phyloP scores from a whole-genome alignment of 2,888 invertebrate species.

The Steinernema carpocapsae region DNA sequence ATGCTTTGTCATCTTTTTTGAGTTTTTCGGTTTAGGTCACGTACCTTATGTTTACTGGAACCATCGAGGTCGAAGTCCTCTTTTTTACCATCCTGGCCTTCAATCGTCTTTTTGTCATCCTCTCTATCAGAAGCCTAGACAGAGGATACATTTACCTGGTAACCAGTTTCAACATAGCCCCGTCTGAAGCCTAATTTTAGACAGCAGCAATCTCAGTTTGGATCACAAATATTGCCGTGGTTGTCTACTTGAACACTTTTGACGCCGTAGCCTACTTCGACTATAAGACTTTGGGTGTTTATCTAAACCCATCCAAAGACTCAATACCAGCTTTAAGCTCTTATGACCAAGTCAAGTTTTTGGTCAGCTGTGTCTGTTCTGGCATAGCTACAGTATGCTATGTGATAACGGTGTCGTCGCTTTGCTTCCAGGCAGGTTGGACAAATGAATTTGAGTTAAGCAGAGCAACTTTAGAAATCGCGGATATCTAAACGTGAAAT shows the following conservation, averaged over 20 bases:
- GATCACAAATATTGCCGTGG: background rate
- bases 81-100: background rate
- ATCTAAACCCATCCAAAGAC: background rate
- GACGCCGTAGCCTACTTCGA: background rate
- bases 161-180: too few species aligned
- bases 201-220: background rate
- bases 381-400: constrained; percentile 3
- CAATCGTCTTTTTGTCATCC: constrained; percentile 9
- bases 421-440: background rate
- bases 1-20: too few species aligned
- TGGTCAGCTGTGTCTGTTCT: background rate
- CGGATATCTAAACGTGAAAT: background rate
- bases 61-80: constrained; percentile 8
- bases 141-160: background rate
- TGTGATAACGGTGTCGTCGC: background rate
- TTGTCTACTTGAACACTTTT: background rate
- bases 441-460: background rate
- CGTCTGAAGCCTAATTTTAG: background rate
- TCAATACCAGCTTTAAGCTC: background rate
- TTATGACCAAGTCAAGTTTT: background rate
- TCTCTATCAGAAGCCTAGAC: background rate
- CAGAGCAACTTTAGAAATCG: background rate
- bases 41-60: constrained; percentile 15
- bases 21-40: background rate
- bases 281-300: background rate